Evolutionary conservation across 1,140 invertebrate species (phyloP).

Genomic region (Dendrolimus punctatus): DNA sequence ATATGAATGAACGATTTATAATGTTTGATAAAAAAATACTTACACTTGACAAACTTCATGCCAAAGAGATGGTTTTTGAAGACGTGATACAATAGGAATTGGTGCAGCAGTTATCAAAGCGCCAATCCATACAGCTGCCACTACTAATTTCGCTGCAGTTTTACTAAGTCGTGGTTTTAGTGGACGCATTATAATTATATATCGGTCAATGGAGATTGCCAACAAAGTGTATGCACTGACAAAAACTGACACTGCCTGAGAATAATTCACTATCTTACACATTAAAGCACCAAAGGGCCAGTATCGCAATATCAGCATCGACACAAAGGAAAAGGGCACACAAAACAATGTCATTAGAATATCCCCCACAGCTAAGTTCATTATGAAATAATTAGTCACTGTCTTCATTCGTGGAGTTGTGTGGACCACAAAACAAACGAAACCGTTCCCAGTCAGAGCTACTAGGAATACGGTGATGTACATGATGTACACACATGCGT

Average conservation of each 20-base stretch:
- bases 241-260: constrained; percentile 85
- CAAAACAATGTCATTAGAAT: constrained; percentile 89
- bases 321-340: constrained; percentile 89
- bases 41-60: constrained; percentile 77
- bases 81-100: constrained; percentile 79
- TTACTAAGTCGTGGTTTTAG: constrained; percentile 85
- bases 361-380: constrained; percentile 88
- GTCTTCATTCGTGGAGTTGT: constrained; percentile 86
- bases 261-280: constrained; percentile 85
- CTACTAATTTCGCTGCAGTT: constrained; percentile 79
- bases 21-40: constrained; percentile 37
- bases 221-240: constrained; percentile 89
- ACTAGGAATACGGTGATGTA: constrained; percentile 83
- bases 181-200: constrained; percentile 91
- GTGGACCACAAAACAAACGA: constrained; percentile 88
- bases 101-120: constrained; percentile 87
- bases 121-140: constrained; percentile 83
- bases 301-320: constrained; percentile 79
- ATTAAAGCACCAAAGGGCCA: constrained; percentile 88
- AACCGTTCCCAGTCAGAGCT: constrained; percentile 83
- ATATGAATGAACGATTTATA: constrained; percentile 1
- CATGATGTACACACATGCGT: constrained; percentile 79
- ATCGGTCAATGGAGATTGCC: constrained; percentile 89
- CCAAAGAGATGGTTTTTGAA: constrained; percentile 73
- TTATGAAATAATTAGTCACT: constrained; percentile 91